A percentile compares a stretch with the other conserved stretches of the same genome.
Evolutionary conservation across 2,888 invertebrate species (phyloP).

Genomic region (Eustalomyia histrio): DNA sequence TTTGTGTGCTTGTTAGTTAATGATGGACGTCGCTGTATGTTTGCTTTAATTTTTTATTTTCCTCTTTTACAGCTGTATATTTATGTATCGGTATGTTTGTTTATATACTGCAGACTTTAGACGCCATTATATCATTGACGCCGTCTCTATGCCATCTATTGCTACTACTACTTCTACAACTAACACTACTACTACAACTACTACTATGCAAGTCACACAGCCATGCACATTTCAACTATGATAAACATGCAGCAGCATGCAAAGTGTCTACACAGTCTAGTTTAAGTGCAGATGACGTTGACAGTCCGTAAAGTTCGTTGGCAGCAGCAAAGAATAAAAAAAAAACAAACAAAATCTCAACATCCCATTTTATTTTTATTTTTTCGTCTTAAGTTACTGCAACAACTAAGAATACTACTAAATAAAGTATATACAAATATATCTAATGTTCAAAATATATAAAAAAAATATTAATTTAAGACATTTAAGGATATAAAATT

Average conservation of each 20-base stretch:
- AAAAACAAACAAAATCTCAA: slow-evolving; percentile 11
- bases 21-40: slow-evolving; percentile 13
- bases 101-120: slow-evolving; percentile 50
- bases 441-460: not conserved
- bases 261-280: slow-evolving; percentile 52
- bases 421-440: not conserved
- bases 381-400: slow-evolving; percentile 2
- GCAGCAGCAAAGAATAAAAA: slow-evolving; percentile 34
- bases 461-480: slow-evolving; percentile 22
- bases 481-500: slow-evolving; percentile 37
- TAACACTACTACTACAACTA: no score
- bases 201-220: slow-evolving; percentile 1
- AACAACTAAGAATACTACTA: not conserved
- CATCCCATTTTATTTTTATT: slow-evolving; percentile 17
- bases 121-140: slow-evolving; percentile 60
- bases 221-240: slow-evolving; percentile 45
- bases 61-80: not conserved
- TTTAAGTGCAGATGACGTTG: slow-evolving; percentile 41
- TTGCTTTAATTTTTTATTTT: not conserved
- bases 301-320: slow-evolving; percentile 56
- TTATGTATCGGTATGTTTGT: slow-evolving; percentile 10
- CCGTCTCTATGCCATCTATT: slow-evolving; percentile 44
- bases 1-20: slow-evolving; percentile 30
- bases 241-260: slow-evolving; percentile 40
- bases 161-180: not conserved